Base-by-base conservation (phyloP, 2,888 invertebrate genomes). In the Nomada ferruginata region DNA sequence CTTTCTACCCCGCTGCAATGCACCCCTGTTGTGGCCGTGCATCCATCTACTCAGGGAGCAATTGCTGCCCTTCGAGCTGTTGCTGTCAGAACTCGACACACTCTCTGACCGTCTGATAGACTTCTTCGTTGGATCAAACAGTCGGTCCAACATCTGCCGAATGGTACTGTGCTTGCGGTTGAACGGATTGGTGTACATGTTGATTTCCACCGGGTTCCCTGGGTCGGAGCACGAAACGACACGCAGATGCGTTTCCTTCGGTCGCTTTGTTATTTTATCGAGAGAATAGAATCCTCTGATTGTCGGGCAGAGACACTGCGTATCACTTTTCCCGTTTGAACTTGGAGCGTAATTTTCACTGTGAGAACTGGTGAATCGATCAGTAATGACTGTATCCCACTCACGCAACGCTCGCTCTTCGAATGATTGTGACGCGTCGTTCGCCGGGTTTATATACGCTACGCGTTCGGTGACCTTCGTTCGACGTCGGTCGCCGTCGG, bases 151-250 rank as follows among this genome's bases (percentile, higher is more conserved):
- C 90, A 95, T 95, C 91, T 96, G 96, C 88, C 96, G 95, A 91
- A 96, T 94, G 75, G 95, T 95, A 20, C 96, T 96, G 92, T 96
- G 96, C 89, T 96, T 96, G 87, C 96, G 95, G 87, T 96, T 96
- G 91, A 96, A 96, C 73, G 96, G 96, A 92, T 96, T 96, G 80
- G 96, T 96, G 90, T 95, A 96, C 96, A 96, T 96, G 88, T 94
- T 20, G 55, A 11, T n/a, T 7, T 0, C 13, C 20, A 1, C 10
- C 23, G 4, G n/a, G 10, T 50, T 20, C 20, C 13, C 9, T 36
- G 13, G 3, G 1, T 47, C 18, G 5, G 7, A 2, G 0, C 20
- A 66, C 44, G 64, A 36, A 73, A 18, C 0, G 64, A 11, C 55
- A 5, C 26, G 26, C 9, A 11, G 13, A 23, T 7, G 66, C 11